phyloP scores from a whole-genome alignment of 35 echinoderm and acorn worm species.

The Ophiothrix spiculata region DNA sequence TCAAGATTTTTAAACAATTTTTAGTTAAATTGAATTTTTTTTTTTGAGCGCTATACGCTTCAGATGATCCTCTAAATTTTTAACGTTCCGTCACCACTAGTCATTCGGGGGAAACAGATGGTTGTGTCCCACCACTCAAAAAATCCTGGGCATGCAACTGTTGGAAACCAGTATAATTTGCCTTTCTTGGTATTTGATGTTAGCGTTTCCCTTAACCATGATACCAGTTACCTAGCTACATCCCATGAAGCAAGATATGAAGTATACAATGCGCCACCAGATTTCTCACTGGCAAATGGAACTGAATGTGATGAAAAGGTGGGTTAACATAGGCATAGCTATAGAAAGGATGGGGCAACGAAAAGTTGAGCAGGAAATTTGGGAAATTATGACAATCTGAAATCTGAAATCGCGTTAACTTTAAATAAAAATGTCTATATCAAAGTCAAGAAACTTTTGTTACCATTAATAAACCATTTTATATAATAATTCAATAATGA shows the following conservation, averaged over 20 bases:
- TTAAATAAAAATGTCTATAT: not conserved
- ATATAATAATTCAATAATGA: too few species aligned
- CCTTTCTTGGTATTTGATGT: constrained; percentile 28
- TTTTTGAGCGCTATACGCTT: too few species aligned
- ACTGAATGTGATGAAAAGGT: constrained; percentile 57
- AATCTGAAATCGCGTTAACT: not conserved
- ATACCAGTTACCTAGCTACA: constrained; percentile 76
- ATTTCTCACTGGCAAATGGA: constrained; percentile 34
- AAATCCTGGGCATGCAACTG: too few species aligned
- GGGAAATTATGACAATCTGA: not conserved
- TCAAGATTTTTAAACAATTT: too few species aligned
- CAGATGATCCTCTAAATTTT: too few species aligned
- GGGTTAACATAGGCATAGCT: not conserved
- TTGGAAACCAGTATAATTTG: not conserved
- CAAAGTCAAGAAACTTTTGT: not conserved
- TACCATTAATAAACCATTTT: not conserved
- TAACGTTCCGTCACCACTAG: too few species aligned
- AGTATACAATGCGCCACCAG: constrained; percentile 40
- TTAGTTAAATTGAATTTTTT: too few species aligned
- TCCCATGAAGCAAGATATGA: constrained; percentile 54
- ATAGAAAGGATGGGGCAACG: not conserved
- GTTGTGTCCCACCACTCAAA: too few species aligned
- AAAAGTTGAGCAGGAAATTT: not conserved
- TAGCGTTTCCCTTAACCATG: constrained; percentile 47
- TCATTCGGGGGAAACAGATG: too few species aligned